These are phyloP conservation scores for Temnothorax longispinosus DNA, from an alignment of 1,140 invertebrate species.

Conservation along the genomic window DNA sequence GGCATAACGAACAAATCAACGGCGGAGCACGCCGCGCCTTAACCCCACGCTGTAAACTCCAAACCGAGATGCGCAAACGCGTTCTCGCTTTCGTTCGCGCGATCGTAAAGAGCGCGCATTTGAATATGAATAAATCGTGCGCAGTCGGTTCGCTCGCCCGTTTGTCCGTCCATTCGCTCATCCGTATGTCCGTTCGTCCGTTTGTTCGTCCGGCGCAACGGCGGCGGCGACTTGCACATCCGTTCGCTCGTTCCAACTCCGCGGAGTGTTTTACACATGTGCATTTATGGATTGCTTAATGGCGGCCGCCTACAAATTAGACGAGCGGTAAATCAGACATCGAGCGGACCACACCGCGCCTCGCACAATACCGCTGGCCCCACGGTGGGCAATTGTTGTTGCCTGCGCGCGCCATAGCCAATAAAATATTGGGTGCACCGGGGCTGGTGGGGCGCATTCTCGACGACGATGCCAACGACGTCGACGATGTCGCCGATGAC, in stretches of 20 bases:
- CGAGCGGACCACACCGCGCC: conserved; percentile 81
- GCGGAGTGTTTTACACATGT: conserved; percentile 82
- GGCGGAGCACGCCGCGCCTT: conserved; percentile 16
- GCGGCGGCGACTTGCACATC: conserved; percentile 32
- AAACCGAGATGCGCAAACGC: conserved; percentile 62
- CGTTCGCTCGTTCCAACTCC: conserved; percentile 56
- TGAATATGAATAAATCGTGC: conserved; percentile 85
- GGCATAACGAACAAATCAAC: conserved; percentile 31
- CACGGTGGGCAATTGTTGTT: conserved; percentile 59
- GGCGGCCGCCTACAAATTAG: conserved; percentile 86
- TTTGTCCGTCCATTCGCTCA: conserved; percentile 66
- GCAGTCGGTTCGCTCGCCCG: conserved; percentile 35
- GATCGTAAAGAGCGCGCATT: conserved; percentile 84
- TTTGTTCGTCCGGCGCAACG: conserved; percentile 15
- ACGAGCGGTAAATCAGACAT: conserved; percentile 85
- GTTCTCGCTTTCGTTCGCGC: conserved; percentile 67
- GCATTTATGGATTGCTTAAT: conserved; percentile 86
- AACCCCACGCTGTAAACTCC: conserved; percentile 19
- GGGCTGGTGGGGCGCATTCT: conserved; percentile 8
- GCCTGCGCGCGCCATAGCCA: conserved; percentile 35
- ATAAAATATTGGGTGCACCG: conserved; percentile 76
- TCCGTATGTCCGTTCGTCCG: conserved; percentile 21
- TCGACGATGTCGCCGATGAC: not conserved
- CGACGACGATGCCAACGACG: not conserved
- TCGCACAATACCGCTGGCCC: conserved; percentile 73